phyloP scores from a whole-genome alignment of 2,888 invertebrate species.

The Sarcophaga subvicina region DNA sequence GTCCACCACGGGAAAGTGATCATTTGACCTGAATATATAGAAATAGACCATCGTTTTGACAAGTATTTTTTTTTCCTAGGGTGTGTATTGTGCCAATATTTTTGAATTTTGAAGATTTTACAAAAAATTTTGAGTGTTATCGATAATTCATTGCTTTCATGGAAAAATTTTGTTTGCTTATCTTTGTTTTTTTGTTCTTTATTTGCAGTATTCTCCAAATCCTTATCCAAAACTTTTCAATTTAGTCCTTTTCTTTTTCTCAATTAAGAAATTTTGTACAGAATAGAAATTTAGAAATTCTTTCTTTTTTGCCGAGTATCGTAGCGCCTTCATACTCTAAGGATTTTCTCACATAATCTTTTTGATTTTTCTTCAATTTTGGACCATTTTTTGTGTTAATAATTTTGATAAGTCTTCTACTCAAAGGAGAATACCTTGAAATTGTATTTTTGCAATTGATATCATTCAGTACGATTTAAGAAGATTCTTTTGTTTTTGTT shows the following conservation, averaged over 20 bases:
- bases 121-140: neutral
- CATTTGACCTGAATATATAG: slow-evolving; percentile 32
- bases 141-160: neutral
- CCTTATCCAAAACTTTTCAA: slow-evolving; percentile 35
- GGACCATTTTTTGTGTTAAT: neutral
- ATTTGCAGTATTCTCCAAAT: slow-evolving; percentile 48
- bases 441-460: too few relatives aligned
- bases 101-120: neutral
- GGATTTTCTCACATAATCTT: neutral
- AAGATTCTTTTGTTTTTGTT: neutral
- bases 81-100: neutral
- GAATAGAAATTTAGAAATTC: neutral
- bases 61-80: neutral
- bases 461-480: neutral
- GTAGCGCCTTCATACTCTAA: neutral
- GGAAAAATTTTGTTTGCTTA: neutral
- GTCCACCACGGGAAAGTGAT: slow-evolving; percentile 43
- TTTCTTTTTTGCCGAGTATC: too few relatives aligned
- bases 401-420: neutral
- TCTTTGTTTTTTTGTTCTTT: neutral
- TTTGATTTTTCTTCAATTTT: neutral
- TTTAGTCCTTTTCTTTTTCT: neutral
- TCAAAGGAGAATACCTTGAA: neutral
- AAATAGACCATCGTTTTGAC: slow-evolving; percentile 4
- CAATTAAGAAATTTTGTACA: too few relatives aligned